Conservation (phyloP, 2,888 invertebrate genomes). For the Pemphredon lugubris region DNA sequence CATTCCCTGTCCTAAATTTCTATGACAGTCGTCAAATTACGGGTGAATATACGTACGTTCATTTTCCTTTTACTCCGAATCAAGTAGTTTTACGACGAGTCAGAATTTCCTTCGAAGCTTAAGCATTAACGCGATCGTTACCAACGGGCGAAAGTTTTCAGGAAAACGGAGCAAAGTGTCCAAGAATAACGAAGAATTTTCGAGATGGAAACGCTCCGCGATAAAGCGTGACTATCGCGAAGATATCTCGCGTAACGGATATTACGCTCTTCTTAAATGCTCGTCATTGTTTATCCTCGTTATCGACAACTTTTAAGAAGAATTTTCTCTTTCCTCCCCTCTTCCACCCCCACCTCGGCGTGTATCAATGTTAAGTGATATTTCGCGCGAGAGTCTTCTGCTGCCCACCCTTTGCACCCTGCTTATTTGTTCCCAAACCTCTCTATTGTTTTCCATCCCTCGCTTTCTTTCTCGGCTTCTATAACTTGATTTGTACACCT, state of each 20-base stretch:
- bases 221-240: slow-evolving; percentile 29
- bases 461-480: not conserved
- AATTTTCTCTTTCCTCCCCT: not conserved
- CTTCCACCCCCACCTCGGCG: not conserved
- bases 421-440: not conserved
- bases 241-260: slow-evolving; percentile 9
- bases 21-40: too few species aligned
- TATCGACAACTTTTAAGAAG: not conserved
- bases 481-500: not conserved
- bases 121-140: not conserved
- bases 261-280: slow-evolving; percentile 34
- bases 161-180: too few species aligned
- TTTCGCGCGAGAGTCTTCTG: too few species aligned
- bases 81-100: too few species aligned
- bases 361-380: too few species aligned
- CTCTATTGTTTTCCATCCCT: not conserved
- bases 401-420: too few species aligned
- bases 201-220: not conserved
- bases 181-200: slow-evolving; percentile 1
- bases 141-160: slow-evolving; percentile 1
- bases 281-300: not conserved
- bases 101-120: not conserved
- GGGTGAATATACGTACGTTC: not conserved
- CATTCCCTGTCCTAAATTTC: too few species aligned
- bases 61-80: too few species aligned